These are phyloP conservation scores for Onychomys arenicola DNA, from an alignment of 2,797 vertebrate species.

Conservation along the genomic window DNA sequence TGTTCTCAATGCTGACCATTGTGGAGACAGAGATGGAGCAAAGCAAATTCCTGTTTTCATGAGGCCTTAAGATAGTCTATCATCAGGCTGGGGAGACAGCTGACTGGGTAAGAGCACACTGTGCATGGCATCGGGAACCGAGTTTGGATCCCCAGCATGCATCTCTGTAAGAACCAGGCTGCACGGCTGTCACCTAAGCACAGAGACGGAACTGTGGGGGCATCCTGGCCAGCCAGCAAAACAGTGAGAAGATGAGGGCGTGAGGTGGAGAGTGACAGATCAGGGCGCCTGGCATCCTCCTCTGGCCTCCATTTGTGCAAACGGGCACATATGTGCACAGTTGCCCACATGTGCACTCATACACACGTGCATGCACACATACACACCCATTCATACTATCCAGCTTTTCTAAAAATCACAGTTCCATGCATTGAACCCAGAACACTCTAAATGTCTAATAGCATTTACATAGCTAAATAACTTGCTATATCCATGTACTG, in stretches of 20 bases:
- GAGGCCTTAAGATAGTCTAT: background rate
- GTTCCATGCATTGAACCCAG: background rate
- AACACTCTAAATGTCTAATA: background rate
- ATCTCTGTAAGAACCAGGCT: background rate
- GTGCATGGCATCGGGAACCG: background rate
- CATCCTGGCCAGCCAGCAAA: background rate
- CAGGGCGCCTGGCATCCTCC: background rate
- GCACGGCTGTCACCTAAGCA: background rate
- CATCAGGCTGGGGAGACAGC: background rate
- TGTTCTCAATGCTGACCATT: background rate
- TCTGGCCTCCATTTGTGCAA: background rate
- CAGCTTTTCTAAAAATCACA: background rate
- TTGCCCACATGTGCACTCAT: background rate
- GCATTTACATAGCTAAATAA: background rate
- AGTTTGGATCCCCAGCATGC: background rate
- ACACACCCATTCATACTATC: background rate
- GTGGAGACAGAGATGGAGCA: fast-evolving
- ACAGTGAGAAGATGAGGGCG: background rate
- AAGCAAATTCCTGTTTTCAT: background rate
- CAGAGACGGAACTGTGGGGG: background rate
- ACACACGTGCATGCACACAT: background rate
- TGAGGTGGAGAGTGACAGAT: too few relatives aligned
- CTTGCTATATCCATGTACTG: background rate
- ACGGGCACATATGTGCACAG: background rate
- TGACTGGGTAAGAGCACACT: background rate